Evolutionary conservation across 2,113 vertebrate species (phyloP).

Genomic region (Chaenocephalus aceratus): DNA sequence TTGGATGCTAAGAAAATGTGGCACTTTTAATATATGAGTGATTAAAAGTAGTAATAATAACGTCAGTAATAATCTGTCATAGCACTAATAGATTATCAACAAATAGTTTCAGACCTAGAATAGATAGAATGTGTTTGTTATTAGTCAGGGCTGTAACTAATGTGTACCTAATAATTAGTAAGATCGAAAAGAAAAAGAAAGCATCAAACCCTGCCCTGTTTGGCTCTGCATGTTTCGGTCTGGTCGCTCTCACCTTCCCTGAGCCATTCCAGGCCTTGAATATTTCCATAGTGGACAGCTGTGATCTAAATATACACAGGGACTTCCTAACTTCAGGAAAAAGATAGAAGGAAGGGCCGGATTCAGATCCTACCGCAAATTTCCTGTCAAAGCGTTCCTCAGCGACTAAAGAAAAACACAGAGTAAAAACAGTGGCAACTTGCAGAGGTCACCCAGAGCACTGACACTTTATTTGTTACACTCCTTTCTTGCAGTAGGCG

Average conservation of each 20-base stretch:
- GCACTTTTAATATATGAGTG: too few species aligned
- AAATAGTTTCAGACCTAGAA: too few species aligned
- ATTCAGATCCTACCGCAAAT: conserved; percentile 56
- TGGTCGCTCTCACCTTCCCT: conserved; percentile 34
- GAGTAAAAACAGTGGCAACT: background rate
- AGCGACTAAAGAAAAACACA: conserved; percentile 14
- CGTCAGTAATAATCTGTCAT: too few species aligned
- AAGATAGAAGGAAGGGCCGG: conserved; percentile 57
- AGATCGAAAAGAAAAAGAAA: too few species aligned
- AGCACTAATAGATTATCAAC: too few species aligned
- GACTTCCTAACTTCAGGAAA: conserved; percentile 81
- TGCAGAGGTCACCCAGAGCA: conserved; percentile 29
- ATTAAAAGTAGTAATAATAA: too few species aligned
- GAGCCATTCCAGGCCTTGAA: conserved; percentile 65
- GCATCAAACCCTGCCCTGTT: too few species aligned
- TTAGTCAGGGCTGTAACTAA: too few species aligned
- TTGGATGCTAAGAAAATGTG: too few species aligned
- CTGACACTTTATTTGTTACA: background rate
- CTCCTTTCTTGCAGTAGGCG: background rate
- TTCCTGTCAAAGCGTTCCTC: conserved; percentile 64
- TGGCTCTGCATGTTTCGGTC: conserved; percentile 15
- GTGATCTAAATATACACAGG: conserved; percentile 82
- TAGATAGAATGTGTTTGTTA: background rate
- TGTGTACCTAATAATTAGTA: background rate
- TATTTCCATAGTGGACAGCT: conserved; percentile 80